These are phyloP conservation scores for Adelphocoris suturalis DNA, from an alignment of 2,888 invertebrate species.

Conservation along the genomic window DNA sequence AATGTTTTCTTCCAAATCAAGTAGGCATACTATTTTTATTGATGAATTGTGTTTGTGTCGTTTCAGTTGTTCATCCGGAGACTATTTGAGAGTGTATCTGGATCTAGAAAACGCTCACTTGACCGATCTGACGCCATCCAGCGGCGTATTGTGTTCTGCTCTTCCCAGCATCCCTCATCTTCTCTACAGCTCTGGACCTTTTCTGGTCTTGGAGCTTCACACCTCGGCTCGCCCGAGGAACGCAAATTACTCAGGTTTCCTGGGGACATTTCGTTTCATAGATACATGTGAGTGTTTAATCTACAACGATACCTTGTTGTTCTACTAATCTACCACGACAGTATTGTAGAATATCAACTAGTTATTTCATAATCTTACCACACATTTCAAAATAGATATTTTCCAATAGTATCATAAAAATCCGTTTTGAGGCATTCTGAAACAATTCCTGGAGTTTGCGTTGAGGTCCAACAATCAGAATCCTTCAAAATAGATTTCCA, in stretches of 20 bases:
- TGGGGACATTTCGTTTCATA: constrained; percentile 88
- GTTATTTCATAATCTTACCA: no score
- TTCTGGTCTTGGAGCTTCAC: constrained; percentile 88
- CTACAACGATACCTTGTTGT: no score
- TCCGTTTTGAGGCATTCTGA: no score
- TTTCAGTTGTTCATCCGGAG: constrained; percentile 87
- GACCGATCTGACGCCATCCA: constrained; percentile 88
- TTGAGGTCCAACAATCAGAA: no score
- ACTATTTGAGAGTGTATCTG: constrained; percentile 88
- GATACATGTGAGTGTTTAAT: constrained; percentile 84
- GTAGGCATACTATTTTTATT: no score
- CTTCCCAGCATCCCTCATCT: constrained; percentile 81
- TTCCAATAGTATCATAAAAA: no score
- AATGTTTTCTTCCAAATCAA: no score
- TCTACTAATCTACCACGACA: no score
- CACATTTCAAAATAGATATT: no score
- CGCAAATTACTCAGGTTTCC: constrained; percentile 83
- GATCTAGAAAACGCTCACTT: constrained; percentile 86
- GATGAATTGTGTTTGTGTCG: constrained; percentile 77
- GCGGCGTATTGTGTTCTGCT: constrained; percentile 83
- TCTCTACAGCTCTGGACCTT: constrained; percentile 87
- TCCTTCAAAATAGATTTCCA: no score
- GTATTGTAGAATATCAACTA: no score
- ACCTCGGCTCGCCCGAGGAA: constrained; percentile 81
- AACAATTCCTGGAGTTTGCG: no score